Evolutionary conservation across 2,113 vertebrate genomes (phyloP), one percentile per base, ranked within the genome.

Genomic region (Myocastor coypus): DNA sequence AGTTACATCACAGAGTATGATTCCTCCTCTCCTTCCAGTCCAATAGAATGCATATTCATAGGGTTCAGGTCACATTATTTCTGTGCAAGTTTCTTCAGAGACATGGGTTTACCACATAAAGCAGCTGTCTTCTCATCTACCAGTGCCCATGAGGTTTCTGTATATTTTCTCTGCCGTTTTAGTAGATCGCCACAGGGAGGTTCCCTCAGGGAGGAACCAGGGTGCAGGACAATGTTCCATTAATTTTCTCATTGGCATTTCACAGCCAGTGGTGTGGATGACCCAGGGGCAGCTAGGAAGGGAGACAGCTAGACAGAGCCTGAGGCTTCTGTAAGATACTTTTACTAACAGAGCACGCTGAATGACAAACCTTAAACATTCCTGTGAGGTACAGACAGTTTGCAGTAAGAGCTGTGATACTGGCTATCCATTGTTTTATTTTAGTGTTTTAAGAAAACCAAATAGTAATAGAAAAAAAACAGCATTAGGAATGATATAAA

Each of bases 221-320:
- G 63, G 26, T 95, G 1, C 75, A 87, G 30, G 52, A 0, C 1
- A 42, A 96, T 81, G 91, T 78, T 95, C 88, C 92, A 84, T 96
- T 96, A 92, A 92, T 96, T 96, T 96, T 95, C 73, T 81, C 83
- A 42, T 89, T 94, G 92, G 86, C 66, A 96, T 97, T 97, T 97
- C 92, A 91, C 17, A 95, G 92, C 64, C 63, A 89, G 66, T 89
- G 95, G 82, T 94, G 87, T 95, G 87, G 82, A 68, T 91, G 96
- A 91, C 83, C 89, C 75, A 83, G 63, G 68, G 83, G 92, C 68
- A 97, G 40, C 71, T 50, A 86, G 84, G n/a, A 94, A 42, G 86
- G 68, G 13, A 94, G 55, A 92, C 59, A 94, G 83, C 61, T 88
- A 90, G 92, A 87, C 20, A 68, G 81, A 94, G 86, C 78, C 46